Percentiles rank a stretch among this genome's conserved stretches.
Evolutionary conservation across 2,888 invertebrate species (phyloP).

Genomic region (Eilema caniola): DNA sequence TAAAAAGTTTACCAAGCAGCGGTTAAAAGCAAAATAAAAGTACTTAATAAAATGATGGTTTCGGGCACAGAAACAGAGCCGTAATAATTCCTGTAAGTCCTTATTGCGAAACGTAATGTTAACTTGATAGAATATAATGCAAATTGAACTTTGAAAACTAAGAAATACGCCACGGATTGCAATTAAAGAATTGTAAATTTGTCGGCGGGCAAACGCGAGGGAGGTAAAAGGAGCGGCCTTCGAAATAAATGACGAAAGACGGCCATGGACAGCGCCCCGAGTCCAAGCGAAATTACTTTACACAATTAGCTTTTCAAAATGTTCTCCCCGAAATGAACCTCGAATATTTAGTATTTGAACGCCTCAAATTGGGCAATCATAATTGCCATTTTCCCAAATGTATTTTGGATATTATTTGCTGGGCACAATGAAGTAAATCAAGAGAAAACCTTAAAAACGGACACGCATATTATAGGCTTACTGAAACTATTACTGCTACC

Average conservation of each 20-base stretch:
- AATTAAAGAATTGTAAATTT: slow-evolving; percentile 66
- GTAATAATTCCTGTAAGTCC: slow-evolving; percentile 45
- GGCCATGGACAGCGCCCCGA: slow-evolving; percentile 62
- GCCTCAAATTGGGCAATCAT: neutral
- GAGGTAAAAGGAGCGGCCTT: slow-evolving; percentile 64
- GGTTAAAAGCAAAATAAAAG: slow-evolving; percentile 63
- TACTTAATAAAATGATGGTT: slow-evolving; percentile 57
- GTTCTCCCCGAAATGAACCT: slow-evolving; percentile 56
- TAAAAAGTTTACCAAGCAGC: slow-evolving; percentile 60
- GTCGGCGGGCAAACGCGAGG: slow-evolving; percentile 57
- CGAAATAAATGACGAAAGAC: slow-evolving; percentile 69
- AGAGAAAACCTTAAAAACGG: neutral
- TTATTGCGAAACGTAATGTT: slow-evolving; percentile 48
- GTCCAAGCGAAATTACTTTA: slow-evolving; percentile 72
- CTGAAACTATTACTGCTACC: neutral
- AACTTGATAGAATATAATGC: slow-evolving; percentile 57
- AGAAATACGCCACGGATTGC: slow-evolving; percentile 67
- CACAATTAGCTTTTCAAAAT: slow-evolving; percentile 72
- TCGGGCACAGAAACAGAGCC: slow-evolving; percentile 46
- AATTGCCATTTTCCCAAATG: neutral
- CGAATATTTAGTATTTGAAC: slow-evolving; percentile 48
- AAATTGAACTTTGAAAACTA: slow-evolving; percentile 69
- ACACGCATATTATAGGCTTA: too few species aligned
- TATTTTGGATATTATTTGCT: neutral
- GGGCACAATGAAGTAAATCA: neutral